These are phyloP conservation scores for Gephyroberyx darwinii DNA, from an alignment of 2,797 vertebrate species.

Conservation along the genomic window DNA sequence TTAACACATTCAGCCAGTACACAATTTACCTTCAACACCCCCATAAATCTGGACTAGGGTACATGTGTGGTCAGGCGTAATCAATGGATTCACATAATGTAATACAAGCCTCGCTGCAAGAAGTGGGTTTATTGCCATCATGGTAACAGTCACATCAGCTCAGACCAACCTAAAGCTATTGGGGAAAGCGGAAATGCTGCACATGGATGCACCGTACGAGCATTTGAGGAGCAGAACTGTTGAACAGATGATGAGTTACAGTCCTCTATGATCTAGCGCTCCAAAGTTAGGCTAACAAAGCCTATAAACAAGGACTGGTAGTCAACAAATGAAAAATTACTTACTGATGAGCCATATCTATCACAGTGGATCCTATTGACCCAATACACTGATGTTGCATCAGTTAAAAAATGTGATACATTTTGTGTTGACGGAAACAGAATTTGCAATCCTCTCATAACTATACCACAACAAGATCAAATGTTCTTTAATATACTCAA, in stretches of 20 bases:
- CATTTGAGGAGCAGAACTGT: not conserved
- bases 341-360: not conserved
- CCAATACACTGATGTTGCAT: too few relatives aligned
- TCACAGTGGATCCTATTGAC: not conserved
- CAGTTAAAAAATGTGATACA: too few relatives aligned
- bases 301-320: constrained; percentile 18
- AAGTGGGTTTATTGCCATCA: constrained; percentile 30
- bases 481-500: not conserved
- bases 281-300: constrained; percentile 4
- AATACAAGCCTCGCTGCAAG: constrained; percentile 9
- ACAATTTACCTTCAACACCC: constrained; percentile 30
- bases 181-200: constrained; percentile 16
- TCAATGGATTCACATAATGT: constrained; percentile 22
- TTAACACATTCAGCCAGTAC: constrained; percentile 32
- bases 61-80: constrained; percentile 11
- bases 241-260: not conserved
- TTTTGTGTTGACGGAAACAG: not conserved
- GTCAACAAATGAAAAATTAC: constrained; percentile 1
- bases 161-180: constrained; percentile 14
- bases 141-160: constrained; percentile 24
- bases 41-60: constrained; percentile 23
- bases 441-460: not conserved
- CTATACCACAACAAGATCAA: not conserved
- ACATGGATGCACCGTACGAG: constrained; percentile 5
- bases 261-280: not conserved